A percentile compares a stretch with the other conserved stretches of the same genome.
These are phyloP conservation scores for Oophaga pumilio DNA, from an alignment of 2,113 vertebrate species.

Conservation along the genomic window DNA sequence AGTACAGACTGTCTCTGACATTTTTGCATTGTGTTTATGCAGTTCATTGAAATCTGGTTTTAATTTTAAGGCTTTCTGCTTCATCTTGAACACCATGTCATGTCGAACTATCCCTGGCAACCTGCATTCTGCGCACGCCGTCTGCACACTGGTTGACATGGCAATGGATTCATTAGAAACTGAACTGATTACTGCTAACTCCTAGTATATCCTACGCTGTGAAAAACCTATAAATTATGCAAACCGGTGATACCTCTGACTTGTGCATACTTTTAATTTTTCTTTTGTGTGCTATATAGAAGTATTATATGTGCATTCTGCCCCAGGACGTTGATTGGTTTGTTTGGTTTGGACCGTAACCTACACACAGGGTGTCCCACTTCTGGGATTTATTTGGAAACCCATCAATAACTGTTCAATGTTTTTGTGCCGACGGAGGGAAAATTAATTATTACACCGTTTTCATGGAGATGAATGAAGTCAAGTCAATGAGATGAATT, in stretches of 20 bases:
- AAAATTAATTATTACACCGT: neutral
- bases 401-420: neutral
- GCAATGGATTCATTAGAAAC: neutral
- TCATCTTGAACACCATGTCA: too few species aligned
- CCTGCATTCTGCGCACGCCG: neutral
- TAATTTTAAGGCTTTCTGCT: neutral
- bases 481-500: too few species aligned
- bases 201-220: neutral
- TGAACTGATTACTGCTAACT: neutral
- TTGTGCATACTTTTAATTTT: neutral
- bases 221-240: neutral
- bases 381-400: neutral
- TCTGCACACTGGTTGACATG: conserved; percentile 5
- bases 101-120: neutral
- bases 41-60: neutral
- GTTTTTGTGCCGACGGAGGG: neutral
- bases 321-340: neutral
- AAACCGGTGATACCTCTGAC: neutral
- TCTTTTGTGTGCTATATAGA: neutral
- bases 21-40: neutral
- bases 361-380: neutral
- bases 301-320: neutral
- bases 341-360: neutral
- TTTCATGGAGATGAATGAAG: neutral
- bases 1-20: neutral